phyloP scores from a whole-genome alignment of 2,888 invertebrate genomes.

The Rotaria socialis region DNA sequence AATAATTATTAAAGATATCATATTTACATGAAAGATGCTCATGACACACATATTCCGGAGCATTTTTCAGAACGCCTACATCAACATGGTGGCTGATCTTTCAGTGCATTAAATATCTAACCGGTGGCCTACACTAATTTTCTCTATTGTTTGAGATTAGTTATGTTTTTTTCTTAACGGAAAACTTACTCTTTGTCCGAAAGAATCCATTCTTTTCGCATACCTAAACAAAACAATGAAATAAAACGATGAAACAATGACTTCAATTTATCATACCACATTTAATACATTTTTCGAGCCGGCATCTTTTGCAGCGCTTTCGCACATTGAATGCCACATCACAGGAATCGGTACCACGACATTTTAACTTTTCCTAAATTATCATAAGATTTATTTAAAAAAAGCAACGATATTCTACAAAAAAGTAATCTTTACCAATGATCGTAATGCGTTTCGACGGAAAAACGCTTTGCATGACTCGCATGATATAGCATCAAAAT shows the following conservation, averaged over 20 bases:
- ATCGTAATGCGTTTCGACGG: not conserved
- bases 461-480: not conserved
- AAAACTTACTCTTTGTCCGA: not conserved
- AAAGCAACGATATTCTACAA: not conserved
- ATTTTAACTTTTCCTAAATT: not conserved
- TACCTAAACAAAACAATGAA: not conserved
- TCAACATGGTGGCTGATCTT: too few relatives aligned
- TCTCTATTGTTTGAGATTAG: too few relatives aligned
- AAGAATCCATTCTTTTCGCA: conserved; percentile 23
- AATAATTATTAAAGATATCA: too few relatives aligned
- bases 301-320: not conserved
- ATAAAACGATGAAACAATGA: not conserved
- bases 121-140: too few relatives aligned
- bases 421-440: not conserved
- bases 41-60: too few relatives aligned
- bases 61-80: too few relatives aligned
- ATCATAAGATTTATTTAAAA: not conserved
- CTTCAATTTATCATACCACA: not conserved
- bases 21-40: too few relatives aligned
- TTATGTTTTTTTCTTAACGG: too few relatives aligned
- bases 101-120: too few relatives aligned
- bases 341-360: not conserved
- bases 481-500: not conserved
- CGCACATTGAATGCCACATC: not conserved
- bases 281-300: not conserved